phyloP scores from a whole-genome alignment of 1,140 invertebrate genomes.

The Bombus pyrosoma region DNA sequence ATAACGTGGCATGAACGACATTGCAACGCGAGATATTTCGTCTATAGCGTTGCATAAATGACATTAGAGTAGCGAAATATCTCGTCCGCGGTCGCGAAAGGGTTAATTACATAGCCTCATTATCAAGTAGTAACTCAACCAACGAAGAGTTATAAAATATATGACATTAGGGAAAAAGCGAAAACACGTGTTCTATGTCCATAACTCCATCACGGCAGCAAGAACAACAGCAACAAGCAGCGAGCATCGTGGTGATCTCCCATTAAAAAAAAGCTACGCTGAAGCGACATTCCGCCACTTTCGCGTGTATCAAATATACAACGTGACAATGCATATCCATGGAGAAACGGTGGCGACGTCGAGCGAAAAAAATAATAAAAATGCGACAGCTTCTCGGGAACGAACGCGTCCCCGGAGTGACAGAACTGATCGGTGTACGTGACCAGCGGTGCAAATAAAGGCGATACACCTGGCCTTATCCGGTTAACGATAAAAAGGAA shows the following conservation, averaged over 20 bases:
- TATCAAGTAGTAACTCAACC: too few species aligned
- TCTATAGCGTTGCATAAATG: too few species aligned
- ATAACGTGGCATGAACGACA: too few species aligned
- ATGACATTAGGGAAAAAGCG: not conserved
- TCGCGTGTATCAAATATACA: conserved; percentile 50
- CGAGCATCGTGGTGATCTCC: conserved; percentile 24
- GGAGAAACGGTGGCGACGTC: not conserved
- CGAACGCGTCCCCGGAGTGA: conserved; percentile 51
- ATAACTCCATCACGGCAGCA: not conserved
- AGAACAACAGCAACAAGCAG: not conserved
- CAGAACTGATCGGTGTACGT: conserved; percentile 56
- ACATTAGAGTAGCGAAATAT: too few species aligned
- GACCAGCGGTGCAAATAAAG: conserved; percentile 63
- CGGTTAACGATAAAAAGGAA: conserved; percentile 66
- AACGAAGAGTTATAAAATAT: not conserved
- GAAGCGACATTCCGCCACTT: conserved; percentile 42
- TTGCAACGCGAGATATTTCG: too few species aligned
- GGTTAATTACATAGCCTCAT: too few species aligned
- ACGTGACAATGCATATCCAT: conserved; percentile 50
- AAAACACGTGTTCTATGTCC: not conserved
- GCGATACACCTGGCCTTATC: conserved; percentile 63
- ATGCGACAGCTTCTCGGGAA: conserved; percentile 25
- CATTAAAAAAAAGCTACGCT: conserved; percentile 26
- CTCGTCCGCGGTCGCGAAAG: too few species aligned
- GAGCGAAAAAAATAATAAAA: conserved; percentile 15